Percentiles rank a stretch among this genome's conserved stretches.
These are phyloP conservation scores for Podarcis siculus DNA, from an alignment of 2,797 vertebrate genomes.

Conservation along the genomic window DNA sequence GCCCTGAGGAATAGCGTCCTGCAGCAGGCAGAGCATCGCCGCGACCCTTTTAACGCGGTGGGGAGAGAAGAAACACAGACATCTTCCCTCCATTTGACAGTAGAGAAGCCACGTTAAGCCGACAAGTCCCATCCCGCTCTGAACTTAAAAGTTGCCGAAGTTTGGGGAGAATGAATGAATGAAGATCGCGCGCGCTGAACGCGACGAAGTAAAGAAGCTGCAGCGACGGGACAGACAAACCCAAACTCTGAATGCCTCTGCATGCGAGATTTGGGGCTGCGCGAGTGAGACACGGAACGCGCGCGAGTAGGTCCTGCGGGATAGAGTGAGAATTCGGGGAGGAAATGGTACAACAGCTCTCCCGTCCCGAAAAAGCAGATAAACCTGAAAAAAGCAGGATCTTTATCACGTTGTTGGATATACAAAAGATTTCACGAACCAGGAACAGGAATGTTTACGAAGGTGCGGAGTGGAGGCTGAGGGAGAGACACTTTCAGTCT, in stretches of 20 bases:
- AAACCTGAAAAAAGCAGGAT: neutral
- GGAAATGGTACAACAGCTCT: neutral
- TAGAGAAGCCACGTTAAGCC: neutral
- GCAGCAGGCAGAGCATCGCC: neutral
- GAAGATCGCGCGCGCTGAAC: neutral
- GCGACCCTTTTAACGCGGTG: neutral
- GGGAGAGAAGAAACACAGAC: no score
- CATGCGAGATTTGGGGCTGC: neutral
- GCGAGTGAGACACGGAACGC: neutral
- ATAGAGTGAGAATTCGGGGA: neutral
- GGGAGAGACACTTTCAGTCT: neutral
- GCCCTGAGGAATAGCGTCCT: neutral
- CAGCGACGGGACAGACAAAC: neutral
- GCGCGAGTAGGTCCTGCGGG: neutral
- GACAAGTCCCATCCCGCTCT: neutral
- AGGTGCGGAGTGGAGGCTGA: no score
- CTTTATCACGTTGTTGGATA: neutral
- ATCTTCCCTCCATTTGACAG: neutral
- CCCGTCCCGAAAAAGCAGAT: neutral
- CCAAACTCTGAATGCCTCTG: neutral
- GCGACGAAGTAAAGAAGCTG: neutral
- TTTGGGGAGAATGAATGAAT: constrained; percentile 4
- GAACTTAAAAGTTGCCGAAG: neutral
- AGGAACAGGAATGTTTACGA: neutral
- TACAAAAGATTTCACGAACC: neutral